A percentile compares a stretch with the other conserved stretches of the same genome.
phyloP scores from a whole-genome alignment of 1,140 invertebrate genomes.

The Formica exsecta region DNA sequence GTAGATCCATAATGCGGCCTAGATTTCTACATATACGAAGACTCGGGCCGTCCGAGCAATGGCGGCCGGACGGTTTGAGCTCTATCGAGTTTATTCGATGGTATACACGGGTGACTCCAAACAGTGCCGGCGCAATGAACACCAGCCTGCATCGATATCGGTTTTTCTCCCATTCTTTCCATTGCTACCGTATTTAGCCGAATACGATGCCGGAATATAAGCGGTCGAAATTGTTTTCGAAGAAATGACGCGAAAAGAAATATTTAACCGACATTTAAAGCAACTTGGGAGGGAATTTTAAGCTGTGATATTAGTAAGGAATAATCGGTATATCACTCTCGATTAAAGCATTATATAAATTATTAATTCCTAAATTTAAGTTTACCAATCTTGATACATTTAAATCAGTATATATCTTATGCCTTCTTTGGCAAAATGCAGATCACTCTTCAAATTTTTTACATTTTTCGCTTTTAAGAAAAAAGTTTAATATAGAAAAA shows the following conservation, averaged over 20 bases:
- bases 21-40: constrained; percentile 74
- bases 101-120: constrained; percentile 62
- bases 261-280: background rate
- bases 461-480: background rate
- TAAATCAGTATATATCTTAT: background rate
- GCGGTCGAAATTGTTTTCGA: constrained; percentile 9
- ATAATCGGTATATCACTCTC: background rate
- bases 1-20: constrained; percentile 82
- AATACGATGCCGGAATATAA: background rate
- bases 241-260: background rate
- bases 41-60: constrained; percentile 72
- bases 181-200: constrained; percentile 33
- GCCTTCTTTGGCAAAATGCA: background rate
- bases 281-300: background rate
- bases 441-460: background rate
- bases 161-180: constrained; percentile 17
- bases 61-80: constrained; percentile 76
- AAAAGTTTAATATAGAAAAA: background rate
- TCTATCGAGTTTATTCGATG: constrained; percentile 76
- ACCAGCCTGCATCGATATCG: constrained; percentile 50
- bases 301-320: background rate
- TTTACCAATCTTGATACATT: background rate
- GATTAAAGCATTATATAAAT: background rate
- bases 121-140: constrained; percentile 59
- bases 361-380: background rate